Evolutionary conservation across 2,113 vertebrate genomes (phyloP).

Genomic region (Nothoprocta pentlandii): DNA sequence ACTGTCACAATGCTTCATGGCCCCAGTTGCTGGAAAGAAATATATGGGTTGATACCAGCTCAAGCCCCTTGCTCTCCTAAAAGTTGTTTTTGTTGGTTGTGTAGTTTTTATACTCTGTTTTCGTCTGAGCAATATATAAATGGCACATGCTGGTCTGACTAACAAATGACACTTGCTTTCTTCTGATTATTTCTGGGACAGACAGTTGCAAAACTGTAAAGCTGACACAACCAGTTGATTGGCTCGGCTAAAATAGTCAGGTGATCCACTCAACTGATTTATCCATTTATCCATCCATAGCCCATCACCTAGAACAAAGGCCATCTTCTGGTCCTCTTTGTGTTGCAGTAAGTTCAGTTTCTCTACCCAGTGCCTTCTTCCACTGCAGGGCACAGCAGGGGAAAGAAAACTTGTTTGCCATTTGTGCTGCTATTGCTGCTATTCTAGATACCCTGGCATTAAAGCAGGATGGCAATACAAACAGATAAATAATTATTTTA

Average conservation of each 20-base stretch:
- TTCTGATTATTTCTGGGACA: background rate
- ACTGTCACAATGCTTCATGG: background rate
- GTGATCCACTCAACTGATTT: too few relatives aligned
- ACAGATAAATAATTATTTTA: background rate
- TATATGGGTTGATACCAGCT: rapidly evolving
- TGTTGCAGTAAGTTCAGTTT: background rate
- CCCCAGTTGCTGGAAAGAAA: background rate
- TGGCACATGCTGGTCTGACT: rapidly evolving
- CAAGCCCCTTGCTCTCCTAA: background rate
- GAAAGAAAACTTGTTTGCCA: background rate
- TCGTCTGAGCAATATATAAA: background rate
- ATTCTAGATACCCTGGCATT: background rate
- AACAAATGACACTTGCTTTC: background rate
- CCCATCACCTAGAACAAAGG: background rate
- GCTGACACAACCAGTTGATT: background rate
- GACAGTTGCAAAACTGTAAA: background rate
- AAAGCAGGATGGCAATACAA: background rate
- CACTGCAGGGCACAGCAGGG: background rate
- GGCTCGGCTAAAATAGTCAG: background rate
- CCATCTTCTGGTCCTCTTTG: background rate
- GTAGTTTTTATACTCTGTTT: background rate
- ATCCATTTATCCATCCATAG: background rate
- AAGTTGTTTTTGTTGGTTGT: background rate
- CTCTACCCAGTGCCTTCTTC: rapidly evolving
- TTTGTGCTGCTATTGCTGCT: background rate